Evolutionary conservation across 2,797 vertebrate genomes (phyloP).

Genomic region (Microtus californicus): DNA sequence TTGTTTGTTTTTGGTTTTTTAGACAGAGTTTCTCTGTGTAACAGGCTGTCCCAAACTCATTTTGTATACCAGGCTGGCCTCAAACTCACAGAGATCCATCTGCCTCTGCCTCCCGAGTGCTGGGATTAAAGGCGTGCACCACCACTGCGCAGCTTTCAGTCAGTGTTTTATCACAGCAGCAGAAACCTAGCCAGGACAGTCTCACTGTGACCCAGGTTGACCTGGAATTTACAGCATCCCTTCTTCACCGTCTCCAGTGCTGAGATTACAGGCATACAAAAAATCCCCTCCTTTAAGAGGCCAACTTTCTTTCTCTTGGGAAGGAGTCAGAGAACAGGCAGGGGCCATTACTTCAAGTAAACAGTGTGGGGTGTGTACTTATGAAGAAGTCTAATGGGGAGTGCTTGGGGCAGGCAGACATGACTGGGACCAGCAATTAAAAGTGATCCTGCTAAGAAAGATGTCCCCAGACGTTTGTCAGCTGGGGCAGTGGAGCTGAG

Average conservation of each 20-base stretch:
- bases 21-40: too few species aligned
- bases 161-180: background rate
- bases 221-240: background rate
- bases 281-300: background rate
- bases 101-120: too few species aligned
- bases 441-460: constrained; percentile 21
- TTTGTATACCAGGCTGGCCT: too few species aligned
- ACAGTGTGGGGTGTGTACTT: background rate
- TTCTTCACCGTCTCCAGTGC: background rate
- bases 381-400: background rate
- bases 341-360: constrained; percentile 19
- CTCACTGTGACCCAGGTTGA: background rate
- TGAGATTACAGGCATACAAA: background rate
- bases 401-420: constrained; percentile 4
- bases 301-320: background rate
- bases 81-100: too few species aligned
- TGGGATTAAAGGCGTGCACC: too few species aligned
- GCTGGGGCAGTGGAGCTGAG: background rate
- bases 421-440: constrained; percentile 35
- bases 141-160: too few species aligned
- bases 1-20: too few species aligned
- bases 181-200: background rate
- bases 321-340: constrained; percentile 33
- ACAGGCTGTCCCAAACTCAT: too few species aligned
- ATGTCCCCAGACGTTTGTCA: constrained; percentile 23